Conservation (phyloP, 2,797 vertebrate species). For the Avahi laniger region DNA sequence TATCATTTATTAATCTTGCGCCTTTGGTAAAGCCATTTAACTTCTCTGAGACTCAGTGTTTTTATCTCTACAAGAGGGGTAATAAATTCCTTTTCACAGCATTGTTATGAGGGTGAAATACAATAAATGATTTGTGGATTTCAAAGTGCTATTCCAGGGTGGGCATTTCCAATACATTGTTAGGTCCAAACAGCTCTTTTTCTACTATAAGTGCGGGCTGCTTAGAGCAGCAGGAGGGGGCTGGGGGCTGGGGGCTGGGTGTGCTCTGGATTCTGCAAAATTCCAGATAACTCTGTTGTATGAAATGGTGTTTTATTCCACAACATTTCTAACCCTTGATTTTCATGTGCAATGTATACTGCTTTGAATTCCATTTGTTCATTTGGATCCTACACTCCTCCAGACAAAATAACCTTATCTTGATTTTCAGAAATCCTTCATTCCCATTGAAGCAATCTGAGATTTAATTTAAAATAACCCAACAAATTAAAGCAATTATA, state of each 20-base stretch:
- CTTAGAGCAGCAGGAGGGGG: not conserved
- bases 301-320: not conserved
- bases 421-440: not conserved
- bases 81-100: not conserved
- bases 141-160: not conserved
- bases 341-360: not conserved
- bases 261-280: not conserved
- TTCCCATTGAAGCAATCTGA: not conserved
- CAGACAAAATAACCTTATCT: not conserved
- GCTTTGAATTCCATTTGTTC: conserved; percentile 6
- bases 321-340: not conserved
- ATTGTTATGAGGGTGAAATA: not conserved
- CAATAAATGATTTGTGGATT: not conserved
- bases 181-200: not conserved
- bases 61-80: not conserved
- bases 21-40: not conserved
- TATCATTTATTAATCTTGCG: not conserved
- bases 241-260: not conserved
- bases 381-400: not conserved
- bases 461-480: not conserved
- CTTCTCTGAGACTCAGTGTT: not conserved
- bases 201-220: not conserved
- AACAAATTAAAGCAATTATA: not conserved
- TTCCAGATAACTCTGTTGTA: not conserved
- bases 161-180: not conserved